These are phyloP conservation scores for Drosophila arizonae DNA, from an alignment of 1,140 invertebrate genomes.

Conservation along the genomic window DNA sequence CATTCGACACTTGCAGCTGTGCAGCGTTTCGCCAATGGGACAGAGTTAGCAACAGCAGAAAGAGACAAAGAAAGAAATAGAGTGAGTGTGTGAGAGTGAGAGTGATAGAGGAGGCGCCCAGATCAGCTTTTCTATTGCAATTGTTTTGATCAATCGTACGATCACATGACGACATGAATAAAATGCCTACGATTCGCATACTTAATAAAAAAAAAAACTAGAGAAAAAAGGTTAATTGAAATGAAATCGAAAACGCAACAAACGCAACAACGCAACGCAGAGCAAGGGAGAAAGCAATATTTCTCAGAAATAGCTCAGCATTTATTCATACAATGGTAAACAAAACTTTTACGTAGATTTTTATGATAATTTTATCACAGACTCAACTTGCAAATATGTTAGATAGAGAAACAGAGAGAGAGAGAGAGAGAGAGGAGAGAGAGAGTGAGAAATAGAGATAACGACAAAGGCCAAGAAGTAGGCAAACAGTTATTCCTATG, in stretches of 20 bases:
- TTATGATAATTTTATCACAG: too few species aligned
- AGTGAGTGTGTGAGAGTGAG: slow-evolving; percentile 1
- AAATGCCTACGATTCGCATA: slow-evolving; percentile 7
- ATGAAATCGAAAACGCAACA: slow-evolving; percentile 34
- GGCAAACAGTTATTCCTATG: too few species aligned
- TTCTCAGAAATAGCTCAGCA: too few species aligned
- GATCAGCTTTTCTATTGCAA: slow-evolving; percentile 33
- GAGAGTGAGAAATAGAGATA: neutral
- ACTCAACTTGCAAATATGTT: too few species aligned
- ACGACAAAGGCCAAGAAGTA: slow-evolving; percentile 20
- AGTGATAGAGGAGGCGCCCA: slow-evolving; percentile 1
- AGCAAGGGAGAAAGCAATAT: slow-evolving; percentile 1
- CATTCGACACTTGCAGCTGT: slow-evolving; percentile 44
- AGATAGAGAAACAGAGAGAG: slow-evolving; percentile 13
- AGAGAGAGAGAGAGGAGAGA: slow-evolving; percentile 4
- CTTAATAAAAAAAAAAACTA: neutral
- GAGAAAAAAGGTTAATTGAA: slow-evolving; percentile 29
- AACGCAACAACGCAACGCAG: neutral
- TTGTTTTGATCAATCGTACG: slow-evolving; percentile 30
- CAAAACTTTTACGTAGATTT: too few species aligned
- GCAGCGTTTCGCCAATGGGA: slow-evolving; percentile 10
- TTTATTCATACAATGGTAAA: too few species aligned
- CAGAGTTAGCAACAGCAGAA: slow-evolving; percentile 1
- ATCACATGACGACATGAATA: slow-evolving; percentile 23
- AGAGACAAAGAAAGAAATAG: neutral